Evolutionary conservation across 2,797 vertebrate genomes (phyloP), one percentile per base, ranked within the genome.

Genomic region (Coccyzus lansbergi): DNA sequence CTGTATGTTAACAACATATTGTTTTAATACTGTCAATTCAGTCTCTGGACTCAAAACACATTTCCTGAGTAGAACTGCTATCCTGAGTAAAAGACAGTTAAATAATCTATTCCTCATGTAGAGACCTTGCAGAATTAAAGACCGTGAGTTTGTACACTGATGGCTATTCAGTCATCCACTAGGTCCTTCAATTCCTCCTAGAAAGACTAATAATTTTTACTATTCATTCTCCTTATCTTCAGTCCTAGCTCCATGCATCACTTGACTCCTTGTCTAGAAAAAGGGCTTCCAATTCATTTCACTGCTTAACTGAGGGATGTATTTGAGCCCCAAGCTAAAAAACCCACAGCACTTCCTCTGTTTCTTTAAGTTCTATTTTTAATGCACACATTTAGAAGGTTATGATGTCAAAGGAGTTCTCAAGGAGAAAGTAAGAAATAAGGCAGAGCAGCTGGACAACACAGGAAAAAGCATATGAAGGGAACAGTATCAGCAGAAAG

Each of bases 401-500:
- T 85, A 86, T 3, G 17, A 78, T 83, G 56, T n/a, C 53, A 78
- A 75, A 83, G 58, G 33, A 86, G 38, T 49, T 94, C 83, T 88
- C 86, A 88, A 88, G 79, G 58, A 86, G 40, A 87, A 65, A 86
- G 33, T 36, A 5, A 46, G 90, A 86, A 75, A 18, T 20, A 42
- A 34, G 40, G n/a, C 29, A 90, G 55, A 69, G 42, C 1, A 1
- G 28, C 33, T 67, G 77, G 77, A 78, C 63, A 75, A 11, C 33
- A 67, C 25, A 44, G 34, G 31, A 8, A 87, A 20, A 71, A 48
- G 51, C 21, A 13, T 24, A 53, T 12, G 53, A 91, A 83, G 65
- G 53, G 68, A 95, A 65, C 5, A 38, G 15, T 44, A 81, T 22
- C 79, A 95, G 90, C 72, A 89, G 90, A 38, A 78, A 59, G 52